Evolutionary conservation across 2,888 invertebrate genomes (phyloP).

Genomic region (Lithophane ornitopus): DNA sequence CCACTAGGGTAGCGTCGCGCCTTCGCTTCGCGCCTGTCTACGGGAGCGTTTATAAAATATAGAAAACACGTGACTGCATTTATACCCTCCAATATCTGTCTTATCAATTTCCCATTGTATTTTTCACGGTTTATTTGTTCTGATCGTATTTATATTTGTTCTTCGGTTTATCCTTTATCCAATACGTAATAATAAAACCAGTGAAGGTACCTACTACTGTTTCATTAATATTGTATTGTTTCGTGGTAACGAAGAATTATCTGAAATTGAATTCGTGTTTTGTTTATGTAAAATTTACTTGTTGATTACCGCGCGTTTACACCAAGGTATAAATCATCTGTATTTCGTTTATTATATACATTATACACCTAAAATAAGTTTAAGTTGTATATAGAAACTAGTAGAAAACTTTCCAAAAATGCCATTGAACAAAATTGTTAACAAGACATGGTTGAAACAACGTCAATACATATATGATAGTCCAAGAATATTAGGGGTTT

Average conservation of each 20-base stretch:
- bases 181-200: slow-evolving; percentile 9
- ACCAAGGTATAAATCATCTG: background rate
- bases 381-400: too few species aligned
- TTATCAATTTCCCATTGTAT: slow-evolving; percentile 41
- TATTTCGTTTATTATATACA: background rate
- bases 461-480: background rate
- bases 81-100: slow-evolving; percentile 29
- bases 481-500: too few species aligned
- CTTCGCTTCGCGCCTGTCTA: too few species aligned
- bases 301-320: background rate
- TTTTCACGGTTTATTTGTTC: slow-evolving; percentile 33
- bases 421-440: background rate
- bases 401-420: background rate
- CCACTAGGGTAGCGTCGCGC: too few species aligned
- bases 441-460: background rate
- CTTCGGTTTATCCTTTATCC: slow-evolving; percentile 12
- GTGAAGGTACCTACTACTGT: background rate
- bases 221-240: slow-evolving; percentile 10
- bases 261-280: slow-evolving; percentile 15
- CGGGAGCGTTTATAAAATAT: background rate
- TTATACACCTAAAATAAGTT: too few species aligned
- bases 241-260: slow-evolving; percentile 5
- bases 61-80: slow-evolving; percentile 29
- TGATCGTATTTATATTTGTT: slow-evolving; percentile 19
- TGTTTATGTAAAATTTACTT: background rate